These are phyloP conservation scores for Ophraella communa DNA, from an alignment of 2,888 invertebrate genomes.

Conservation along the genomic window DNA sequence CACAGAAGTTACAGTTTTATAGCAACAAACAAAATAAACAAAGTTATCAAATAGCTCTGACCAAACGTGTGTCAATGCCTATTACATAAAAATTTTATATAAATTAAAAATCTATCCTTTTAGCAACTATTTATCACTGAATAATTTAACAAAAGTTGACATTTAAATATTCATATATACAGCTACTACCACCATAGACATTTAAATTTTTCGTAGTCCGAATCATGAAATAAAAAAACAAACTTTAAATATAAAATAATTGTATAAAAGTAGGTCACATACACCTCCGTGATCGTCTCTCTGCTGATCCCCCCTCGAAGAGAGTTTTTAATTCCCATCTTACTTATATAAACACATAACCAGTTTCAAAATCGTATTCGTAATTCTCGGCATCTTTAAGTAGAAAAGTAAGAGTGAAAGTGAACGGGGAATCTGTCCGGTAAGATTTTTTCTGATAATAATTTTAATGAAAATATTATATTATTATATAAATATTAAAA, in stretches of 20 bases:
- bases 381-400: constrained; percentile 21
- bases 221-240: no score
- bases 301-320: constrained; percentile 8
- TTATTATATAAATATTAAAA: background rate
- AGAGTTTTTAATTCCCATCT: constrained; percentile 8
- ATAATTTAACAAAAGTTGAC: no score
- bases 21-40: no score
- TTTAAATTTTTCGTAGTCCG: background rate
- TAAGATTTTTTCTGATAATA: constrained; percentile 18
- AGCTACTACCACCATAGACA: background rate
- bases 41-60: no score
- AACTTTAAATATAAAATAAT: background rate
- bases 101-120: no score
- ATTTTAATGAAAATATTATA: no score
- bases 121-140: no score
- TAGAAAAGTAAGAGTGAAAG: constrained; percentile 42
- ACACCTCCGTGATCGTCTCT: constrained; percentile 18
- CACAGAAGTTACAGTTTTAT: no score
- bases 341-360: constrained; percentile 25
- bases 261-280: constrained; percentile 17
- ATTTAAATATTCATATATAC: background rate
- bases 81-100: no score
- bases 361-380: constrained; percentile 15
- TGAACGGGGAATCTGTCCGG: constrained; percentile 25
- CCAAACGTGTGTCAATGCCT: no score